These are phyloP conservation scores for Oryzaephilus surinamensis DNA, from an alignment of 1,140 invertebrate genomes.

Conservation along the genomic window DNA sequence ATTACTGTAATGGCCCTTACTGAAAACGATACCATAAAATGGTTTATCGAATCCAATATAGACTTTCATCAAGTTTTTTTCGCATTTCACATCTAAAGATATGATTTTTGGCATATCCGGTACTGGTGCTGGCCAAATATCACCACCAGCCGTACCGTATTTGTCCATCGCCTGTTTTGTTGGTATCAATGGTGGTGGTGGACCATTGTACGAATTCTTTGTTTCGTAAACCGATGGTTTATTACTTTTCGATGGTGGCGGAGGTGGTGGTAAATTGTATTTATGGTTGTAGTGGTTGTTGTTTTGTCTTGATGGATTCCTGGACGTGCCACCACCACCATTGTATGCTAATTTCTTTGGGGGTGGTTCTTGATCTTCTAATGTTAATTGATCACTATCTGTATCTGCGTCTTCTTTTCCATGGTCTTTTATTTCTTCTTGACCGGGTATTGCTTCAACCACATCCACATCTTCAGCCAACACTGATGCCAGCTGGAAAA, in stretches of 20 bases:
- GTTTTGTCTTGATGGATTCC: constrained; percentile 32
- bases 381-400: constrained; percentile 51
- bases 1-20: constrained; percentile 85
- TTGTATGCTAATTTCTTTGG: constrained; percentile 41
- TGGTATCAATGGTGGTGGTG: constrained; percentile 49
- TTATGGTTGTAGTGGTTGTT: constrained; percentile 38
- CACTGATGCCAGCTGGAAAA: constrained; percentile 40
- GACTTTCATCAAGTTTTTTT: constrained; percentile 88
- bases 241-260: constrained; percentile 25
- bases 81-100: constrained; percentile 85
- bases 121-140: constrained; percentile 68
- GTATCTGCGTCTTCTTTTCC: constrained; percentile 30
- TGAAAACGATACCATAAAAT: constrained; percentile 90
- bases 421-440: constrained; percentile 43
- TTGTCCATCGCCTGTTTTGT: constrained; percentile 46
- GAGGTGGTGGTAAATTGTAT: too few relatives aligned
- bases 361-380: constrained; percentile 51
- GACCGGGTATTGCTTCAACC: constrained; percentile 46
- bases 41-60: constrained; percentile 85
- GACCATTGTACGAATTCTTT: constrained; percentile 55
- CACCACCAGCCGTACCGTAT: constrained; percentile 42
- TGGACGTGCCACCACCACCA: constrained; percentile 33
- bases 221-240: constrained; percentile 26
- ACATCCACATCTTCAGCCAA: constrained; percentile 53
- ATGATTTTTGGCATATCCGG: constrained; percentile 86